These are phyloP conservation scores for Nasonia longicornis DNA, from an alignment of 1,140 invertebrate species.

Conservation along the genomic window DNA sequence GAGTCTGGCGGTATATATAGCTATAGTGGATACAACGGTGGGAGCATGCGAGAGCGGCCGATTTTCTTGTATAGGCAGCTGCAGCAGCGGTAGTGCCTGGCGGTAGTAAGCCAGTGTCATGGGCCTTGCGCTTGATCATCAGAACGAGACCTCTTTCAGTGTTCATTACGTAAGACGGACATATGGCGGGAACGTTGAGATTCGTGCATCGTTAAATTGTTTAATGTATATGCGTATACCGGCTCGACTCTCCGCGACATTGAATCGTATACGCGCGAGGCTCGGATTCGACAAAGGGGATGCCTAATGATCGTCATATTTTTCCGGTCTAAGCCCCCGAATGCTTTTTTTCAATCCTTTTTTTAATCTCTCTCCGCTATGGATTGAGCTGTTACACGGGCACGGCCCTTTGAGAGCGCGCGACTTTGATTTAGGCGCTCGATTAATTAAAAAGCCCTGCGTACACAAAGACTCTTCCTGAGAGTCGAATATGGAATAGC, in stretches of 20 bases:
- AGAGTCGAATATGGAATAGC: conserved; percentile 8
- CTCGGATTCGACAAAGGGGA: background rate
- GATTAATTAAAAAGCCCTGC: conserved; percentile 5
- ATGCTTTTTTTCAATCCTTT: background rate
- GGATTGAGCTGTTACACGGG: conserved; percentile 30
- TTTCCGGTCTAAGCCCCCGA: background rate
- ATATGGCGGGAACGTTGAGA: conserved; percentile 64
- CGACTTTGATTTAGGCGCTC: conserved; percentile 24
- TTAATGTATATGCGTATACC: background rate
- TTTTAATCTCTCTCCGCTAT: background rate
- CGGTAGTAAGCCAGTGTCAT: conserved; percentile 47
- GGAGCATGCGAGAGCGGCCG: conserved; percentile 45
- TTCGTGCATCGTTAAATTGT: conserved; percentile 48
- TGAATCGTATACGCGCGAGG: background rate
- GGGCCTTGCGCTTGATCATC: conserved; percentile 57
- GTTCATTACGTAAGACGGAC: conserved; percentile 54
- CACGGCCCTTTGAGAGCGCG: background rate
- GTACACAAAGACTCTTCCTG: background rate
- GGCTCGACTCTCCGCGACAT: background rate
- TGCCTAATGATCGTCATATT: conserved; percentile 12
- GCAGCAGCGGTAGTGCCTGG: conserved; percentile 40
- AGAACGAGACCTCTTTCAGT: conserved; percentile 58
- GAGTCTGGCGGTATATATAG: background rate
- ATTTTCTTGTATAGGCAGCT: conserved; percentile 63
- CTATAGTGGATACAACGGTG: conserved; percentile 24